Evolutionary conservation across 64 coral and sea anemone species (phyloP).

Genomic region (Acropora yongei): DNA sequence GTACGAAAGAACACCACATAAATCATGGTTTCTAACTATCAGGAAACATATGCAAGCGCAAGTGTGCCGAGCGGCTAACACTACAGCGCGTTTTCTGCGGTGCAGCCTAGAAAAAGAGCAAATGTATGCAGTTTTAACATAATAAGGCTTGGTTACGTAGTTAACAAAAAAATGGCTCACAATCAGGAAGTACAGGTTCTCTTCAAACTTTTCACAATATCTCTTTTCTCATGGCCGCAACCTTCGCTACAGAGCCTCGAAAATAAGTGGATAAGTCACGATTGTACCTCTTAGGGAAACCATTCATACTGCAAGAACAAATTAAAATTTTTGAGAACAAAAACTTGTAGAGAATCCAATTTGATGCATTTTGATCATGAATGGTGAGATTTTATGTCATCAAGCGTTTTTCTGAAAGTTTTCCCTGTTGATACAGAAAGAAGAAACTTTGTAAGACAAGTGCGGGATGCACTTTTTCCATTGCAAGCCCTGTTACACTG

Average conservation of each 20-base stretch:
- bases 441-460: constrained; percentile 78
- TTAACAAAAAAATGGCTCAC: neutral
- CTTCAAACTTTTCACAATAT: neutral
- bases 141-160: neutral
- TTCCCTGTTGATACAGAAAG: constrained; percentile 74
- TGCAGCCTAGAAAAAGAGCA: neutral
- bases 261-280: neutral
- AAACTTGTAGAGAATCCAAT: neutral
- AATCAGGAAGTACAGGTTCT: neutral
- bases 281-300: neutral
- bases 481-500: constrained; percentile 51
- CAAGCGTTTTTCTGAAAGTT: constrained; percentile 48
- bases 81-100: neutral
- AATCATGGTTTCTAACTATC: no score
- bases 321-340: neutral
- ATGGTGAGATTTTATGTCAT: constrained; percentile 66
- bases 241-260: neutral
- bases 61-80: no score
- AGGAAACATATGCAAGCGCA: no score
- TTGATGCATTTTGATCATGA: constrained; percentile 42
- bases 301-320: neutral
- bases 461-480: constrained; percentile 71
- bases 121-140: neutral
- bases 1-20: no score
- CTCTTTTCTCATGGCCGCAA: neutral